Conservation (phyloP, 2,888 invertebrate species). For the Baronia brevicornis region DNA sequence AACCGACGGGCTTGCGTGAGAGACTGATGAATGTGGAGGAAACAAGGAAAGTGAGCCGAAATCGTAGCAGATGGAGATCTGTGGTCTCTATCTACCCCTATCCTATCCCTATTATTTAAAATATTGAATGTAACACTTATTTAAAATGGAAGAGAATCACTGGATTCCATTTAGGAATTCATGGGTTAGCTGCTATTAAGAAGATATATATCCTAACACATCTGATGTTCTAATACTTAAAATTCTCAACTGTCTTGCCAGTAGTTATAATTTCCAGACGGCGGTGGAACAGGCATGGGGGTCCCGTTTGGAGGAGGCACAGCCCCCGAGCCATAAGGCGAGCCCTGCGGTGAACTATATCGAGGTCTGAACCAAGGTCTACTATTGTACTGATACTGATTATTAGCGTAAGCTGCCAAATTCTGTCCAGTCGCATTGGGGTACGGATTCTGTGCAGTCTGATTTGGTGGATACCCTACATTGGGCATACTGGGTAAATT, state of each 20-base stretch:
- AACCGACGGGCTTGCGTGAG: too few relatives aligned
- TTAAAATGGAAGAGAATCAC: too few relatives aligned
- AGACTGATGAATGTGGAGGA: too few relatives aligned
- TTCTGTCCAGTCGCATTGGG: constrained; percentile 68
- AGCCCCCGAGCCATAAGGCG: constrained; percentile 47
- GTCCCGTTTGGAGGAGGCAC: constrained; percentile 44
- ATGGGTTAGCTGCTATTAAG: too few relatives aligned
- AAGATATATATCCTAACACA: too few relatives aligned
- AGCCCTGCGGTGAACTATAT: constrained; percentile 62
- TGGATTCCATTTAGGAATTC: too few relatives aligned
- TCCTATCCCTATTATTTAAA: too few relatives aligned
- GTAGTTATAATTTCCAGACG: constrained; percentile 58
- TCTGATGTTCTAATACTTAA: too few relatives aligned
- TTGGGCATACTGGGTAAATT: constrained; percentile 50
- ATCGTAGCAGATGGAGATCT: too few relatives aligned
- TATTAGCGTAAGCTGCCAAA: constrained; percentile 63
- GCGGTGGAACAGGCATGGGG: constrained; percentile 59
- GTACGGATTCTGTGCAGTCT: constrained; percentile 50
- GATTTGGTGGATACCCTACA: constrained; percentile 47
- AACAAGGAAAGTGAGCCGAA: too few relatives aligned
- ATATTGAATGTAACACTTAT: too few relatives aligned
- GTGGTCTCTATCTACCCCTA: too few relatives aligned
- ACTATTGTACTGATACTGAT: constrained; percentile 63
- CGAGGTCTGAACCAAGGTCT: constrained; percentile 63
- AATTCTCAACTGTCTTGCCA: constrained; percentile 69